Conservation (phyloP, 92 coral and sea anemone genomes). For the Parazoanthus atlanticus region DNA sequence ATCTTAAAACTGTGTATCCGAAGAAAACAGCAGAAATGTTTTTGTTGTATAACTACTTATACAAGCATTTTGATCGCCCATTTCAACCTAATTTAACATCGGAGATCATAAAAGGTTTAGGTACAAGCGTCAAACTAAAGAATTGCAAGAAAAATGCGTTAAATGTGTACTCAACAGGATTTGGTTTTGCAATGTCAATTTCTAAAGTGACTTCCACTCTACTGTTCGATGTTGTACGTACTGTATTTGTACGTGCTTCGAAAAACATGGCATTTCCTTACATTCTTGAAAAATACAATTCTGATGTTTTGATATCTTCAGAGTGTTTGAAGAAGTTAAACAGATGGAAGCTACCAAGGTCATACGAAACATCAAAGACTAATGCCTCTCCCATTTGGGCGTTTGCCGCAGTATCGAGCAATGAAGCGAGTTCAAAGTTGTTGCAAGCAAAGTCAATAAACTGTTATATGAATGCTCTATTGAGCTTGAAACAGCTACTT, state of each 20-base stretch:
- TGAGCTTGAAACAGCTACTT: neutral
- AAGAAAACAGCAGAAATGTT: slow-evolving; percentile 17
- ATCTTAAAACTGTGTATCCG: neutral
- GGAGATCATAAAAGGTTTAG: neutral
- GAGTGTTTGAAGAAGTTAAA: neutral
- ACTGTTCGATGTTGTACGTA: neutral
- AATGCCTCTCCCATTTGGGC: neutral
- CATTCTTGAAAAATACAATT: neutral
- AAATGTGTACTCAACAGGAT: neutral
- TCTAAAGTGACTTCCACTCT: neutral
- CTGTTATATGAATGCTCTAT: neutral
- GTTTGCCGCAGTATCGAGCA: neutral
- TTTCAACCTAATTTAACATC: slow-evolving; percentile 15
- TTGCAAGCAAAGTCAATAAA: neutral
- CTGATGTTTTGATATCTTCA: neutral
- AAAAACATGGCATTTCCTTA: neutral
- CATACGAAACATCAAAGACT: neutral
- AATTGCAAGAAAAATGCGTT: neutral
- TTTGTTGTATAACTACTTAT: slow-evolving; percentile 13
- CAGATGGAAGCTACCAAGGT: neutral
- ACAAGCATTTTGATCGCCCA: neutral
- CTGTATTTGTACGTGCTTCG: neutral
- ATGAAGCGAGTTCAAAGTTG: neutral
- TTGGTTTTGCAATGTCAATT: no score
- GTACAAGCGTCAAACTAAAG: neutral